phyloP scores from a whole-genome alignment of 2,797 vertebrate species.

The Lepilemur septentrionalis region DNA sequence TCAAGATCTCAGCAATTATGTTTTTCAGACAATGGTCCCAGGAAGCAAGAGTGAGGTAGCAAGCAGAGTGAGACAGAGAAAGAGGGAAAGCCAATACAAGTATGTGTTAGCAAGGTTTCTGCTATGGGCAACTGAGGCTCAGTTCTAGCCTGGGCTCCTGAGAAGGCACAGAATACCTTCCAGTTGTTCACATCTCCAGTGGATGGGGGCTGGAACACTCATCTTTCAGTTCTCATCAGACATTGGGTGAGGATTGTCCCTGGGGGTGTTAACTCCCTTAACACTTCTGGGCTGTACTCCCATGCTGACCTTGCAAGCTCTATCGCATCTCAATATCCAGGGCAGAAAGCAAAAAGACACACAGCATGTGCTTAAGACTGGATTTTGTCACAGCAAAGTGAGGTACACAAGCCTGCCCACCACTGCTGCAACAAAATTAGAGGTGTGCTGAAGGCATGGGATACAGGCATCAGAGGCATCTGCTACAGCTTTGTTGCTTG shows the following conservation, averaged over 20 bases:
- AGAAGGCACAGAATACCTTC: background rate
- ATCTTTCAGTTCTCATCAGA: background rate
- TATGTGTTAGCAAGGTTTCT: fast-evolving
- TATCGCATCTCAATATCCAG: background rate
- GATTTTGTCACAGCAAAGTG: background rate
- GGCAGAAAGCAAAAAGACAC: background rate
- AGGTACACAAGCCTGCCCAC: background rate
- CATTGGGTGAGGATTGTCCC: background rate
- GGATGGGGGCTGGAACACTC: background rate
- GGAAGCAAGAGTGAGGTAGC: background rate
- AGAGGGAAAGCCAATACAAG: background rate
- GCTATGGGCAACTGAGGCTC: fast-evolving
- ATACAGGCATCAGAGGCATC: background rate
- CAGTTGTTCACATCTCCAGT: background rate
- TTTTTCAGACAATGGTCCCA: background rate
- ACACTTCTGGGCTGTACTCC: background rate
- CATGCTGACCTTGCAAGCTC: background rate
- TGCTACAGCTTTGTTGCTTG: background rate
- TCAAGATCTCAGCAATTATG: background rate
- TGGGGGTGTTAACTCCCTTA: background rate
- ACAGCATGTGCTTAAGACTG: background rate
- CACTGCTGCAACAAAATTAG: background rate
- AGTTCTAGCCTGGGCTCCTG: background rate
- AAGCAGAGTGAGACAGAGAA: background rate
- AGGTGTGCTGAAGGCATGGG: background rate